phyloP scores from a whole-genome alignment of 2,888 invertebrate genomes.

The Rhagium mordax region DNA sequence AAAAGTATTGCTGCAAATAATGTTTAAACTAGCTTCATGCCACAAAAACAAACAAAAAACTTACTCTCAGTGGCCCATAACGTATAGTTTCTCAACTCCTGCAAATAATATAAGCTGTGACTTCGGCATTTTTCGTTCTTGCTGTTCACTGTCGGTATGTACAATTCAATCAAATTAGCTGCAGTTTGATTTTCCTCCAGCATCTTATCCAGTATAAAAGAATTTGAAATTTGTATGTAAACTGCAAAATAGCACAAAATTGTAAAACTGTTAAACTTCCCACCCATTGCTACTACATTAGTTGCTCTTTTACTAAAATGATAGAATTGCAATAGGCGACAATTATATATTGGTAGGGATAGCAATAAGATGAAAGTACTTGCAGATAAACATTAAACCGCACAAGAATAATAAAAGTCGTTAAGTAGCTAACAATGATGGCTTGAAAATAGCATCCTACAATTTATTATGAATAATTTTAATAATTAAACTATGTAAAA shows the following conservation, averaged over 20 bases:
- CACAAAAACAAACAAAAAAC: constrained; percentile 24
- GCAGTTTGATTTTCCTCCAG: constrained; percentile 16
- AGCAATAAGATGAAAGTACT: background rate
- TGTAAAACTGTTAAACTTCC: background rate
- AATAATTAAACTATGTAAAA: too few relatives aligned
- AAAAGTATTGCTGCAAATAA: too few relatives aligned
- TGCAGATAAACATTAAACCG: too few relatives aligned
- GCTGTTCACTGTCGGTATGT: constrained; percentile 48
- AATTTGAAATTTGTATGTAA: background rate
- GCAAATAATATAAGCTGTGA: constrained; percentile 51
- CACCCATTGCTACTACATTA: constrained; percentile 1
- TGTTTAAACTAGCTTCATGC: too few relatives aligned
- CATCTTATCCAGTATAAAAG: constrained; percentile 33
- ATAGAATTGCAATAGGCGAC: background rate
- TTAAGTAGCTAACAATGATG: background rate
- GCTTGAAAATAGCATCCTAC: too few relatives aligned
- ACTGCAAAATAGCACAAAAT: constrained; percentile 9
- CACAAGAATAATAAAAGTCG: background rate
- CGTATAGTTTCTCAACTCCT: constrained; percentile 50
- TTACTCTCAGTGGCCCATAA: constrained; percentile 58
- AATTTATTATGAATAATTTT: too few relatives aligned
- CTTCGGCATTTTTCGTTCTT: constrained; percentile 48
- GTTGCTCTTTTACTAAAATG: background rate
- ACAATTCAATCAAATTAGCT: constrained; percentile 29
- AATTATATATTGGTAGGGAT: constrained; percentile 12